Conservation (phyloP, 1,140 invertebrate species). For the Papilio aristodemus region DNA sequence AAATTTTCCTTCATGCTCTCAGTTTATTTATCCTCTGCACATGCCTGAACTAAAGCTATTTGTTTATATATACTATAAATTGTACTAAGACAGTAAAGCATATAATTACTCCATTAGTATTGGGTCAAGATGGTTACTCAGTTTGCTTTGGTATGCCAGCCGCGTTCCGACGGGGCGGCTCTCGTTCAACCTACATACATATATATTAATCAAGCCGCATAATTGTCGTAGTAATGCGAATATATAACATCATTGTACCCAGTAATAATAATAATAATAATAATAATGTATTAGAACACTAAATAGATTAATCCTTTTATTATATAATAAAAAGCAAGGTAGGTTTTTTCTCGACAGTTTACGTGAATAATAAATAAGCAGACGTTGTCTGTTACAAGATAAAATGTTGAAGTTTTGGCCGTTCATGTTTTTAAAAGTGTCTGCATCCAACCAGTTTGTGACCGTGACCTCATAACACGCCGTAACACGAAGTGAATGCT, state of each 20-base stretch:
- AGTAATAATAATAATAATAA: too few relatives aligned
- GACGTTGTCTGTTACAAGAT: too few relatives aligned
- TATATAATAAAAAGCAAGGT: too few relatives aligned
- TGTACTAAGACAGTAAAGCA: neutral
- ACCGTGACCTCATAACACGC: neutral
- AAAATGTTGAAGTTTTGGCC: neutral
- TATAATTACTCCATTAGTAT: slow-evolving; percentile 19
- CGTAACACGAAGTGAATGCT: neutral
- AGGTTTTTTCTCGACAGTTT: too few relatives aligned
- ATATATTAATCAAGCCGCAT: neutral
- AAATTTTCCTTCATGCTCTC: too few relatives aligned
- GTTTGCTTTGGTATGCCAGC: slow-evolving; percentile 14
- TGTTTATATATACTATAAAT: too few relatives aligned
- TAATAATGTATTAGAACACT: too few relatives aligned
- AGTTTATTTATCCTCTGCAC: too few relatives aligned
- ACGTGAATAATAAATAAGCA: too few relatives aligned
- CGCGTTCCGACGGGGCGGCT: neutral
- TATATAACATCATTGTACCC: too few relatives aligned
- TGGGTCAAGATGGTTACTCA: slow-evolving; percentile 23
- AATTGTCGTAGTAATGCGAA: neutral
- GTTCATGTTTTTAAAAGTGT: neutral
- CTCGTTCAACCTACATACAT: neutral
- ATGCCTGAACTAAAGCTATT: too few relatives aligned
- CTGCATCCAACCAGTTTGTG: neutral
- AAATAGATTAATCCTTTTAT: too few relatives aligned